These are phyloP conservation scores for Aphelocoma californica DNA, from an alignment of 2,797 vertebrate genomes.

Conservation along the genomic window DNA sequence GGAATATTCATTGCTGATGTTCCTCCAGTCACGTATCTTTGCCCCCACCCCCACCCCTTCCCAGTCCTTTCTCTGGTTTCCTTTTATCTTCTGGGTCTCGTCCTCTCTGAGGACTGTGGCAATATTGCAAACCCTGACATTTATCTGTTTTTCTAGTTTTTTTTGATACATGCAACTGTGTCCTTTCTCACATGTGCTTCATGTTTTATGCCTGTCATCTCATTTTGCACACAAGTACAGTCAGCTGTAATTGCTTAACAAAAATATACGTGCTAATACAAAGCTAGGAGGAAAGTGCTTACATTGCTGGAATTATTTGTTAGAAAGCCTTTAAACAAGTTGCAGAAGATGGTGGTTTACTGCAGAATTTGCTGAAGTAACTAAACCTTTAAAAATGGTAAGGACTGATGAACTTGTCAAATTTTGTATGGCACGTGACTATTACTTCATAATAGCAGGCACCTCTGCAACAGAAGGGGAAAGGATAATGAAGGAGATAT, in stretches of 20 bases:
- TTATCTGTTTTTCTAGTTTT: background rate
- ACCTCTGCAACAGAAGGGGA: background rate
- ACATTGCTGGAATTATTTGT: background rate
- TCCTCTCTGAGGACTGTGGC: background rate
- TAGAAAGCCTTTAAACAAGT: background rate
- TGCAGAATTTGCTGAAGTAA: conserved; percentile 3
- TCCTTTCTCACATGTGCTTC: conserved; percentile 10
- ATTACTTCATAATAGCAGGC: background rate
- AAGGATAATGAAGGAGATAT: background rate
- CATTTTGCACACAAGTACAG: background rate
- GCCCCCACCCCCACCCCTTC: background rate
- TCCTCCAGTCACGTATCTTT: background rate
- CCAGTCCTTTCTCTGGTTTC: background rate
- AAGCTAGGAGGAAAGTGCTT: background rate
- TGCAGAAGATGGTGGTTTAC: background rate
- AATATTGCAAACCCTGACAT: background rate
- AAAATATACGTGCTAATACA: background rate
- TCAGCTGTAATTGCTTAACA: conserved; percentile 27
- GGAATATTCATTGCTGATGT: background rate
- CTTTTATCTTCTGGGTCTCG: background rate
- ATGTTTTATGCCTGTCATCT: conserved; percentile 28
- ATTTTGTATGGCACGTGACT: background rate
- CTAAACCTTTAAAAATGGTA: background rate
- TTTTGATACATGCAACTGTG: background rate
- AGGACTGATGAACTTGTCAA: background rate